phyloP scores from a whole-genome alignment of 1,140 invertebrate species.

The Daktulosphaira vitifoliae region DNA sequence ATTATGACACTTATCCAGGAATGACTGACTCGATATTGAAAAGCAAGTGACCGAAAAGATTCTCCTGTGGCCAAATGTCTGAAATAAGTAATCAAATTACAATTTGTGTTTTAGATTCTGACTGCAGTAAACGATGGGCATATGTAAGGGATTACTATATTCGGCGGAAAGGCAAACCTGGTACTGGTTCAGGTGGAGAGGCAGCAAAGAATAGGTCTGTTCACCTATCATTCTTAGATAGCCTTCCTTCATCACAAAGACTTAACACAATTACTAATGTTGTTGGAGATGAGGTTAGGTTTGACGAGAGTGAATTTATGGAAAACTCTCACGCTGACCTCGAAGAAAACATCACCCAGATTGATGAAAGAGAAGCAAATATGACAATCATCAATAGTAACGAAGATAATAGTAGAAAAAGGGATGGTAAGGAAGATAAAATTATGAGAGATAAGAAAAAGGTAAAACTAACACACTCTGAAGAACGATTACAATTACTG shows the following conservation, averaged over 20 bases:
- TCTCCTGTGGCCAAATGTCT: constrained; percentile 35
- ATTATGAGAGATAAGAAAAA: constrained; percentile 19
- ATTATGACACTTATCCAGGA: constrained; percentile 22
- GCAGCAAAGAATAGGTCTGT: constrained; percentile 15
- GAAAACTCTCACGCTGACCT: constrained; percentile 6
- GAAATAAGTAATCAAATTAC: constrained; percentile 20
- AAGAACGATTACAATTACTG: constrained; percentile 15
- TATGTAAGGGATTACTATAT: neutral
- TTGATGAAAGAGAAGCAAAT: constrained; percentile 13
- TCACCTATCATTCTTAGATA: constrained; percentile 16
- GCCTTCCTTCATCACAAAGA: constrained; percentile 13
- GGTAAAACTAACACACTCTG: constrained; percentile 14
- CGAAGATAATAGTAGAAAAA: constrained; percentile 16
- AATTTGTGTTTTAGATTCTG: constrained; percentile 2
- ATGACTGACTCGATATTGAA: constrained; percentile 26
- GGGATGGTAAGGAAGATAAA: constrained; percentile 3
- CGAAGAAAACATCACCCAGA: constrained; percentile 15
- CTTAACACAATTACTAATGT: neutral
- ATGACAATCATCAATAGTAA: constrained; percentile 7
- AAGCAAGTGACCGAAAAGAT: constrained; percentile 30
- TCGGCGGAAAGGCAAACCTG: constrained; percentile 2
- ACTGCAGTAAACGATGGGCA: neutral
- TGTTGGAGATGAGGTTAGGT: constrained; percentile 2
- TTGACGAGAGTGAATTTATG: constrained; percentile 12
- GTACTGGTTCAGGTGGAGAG: constrained; percentile 4